phyloP scores from a whole-genome alignment of 53 echinoderm and acorn worm species.

The Pentamera pediparva region DNA sequence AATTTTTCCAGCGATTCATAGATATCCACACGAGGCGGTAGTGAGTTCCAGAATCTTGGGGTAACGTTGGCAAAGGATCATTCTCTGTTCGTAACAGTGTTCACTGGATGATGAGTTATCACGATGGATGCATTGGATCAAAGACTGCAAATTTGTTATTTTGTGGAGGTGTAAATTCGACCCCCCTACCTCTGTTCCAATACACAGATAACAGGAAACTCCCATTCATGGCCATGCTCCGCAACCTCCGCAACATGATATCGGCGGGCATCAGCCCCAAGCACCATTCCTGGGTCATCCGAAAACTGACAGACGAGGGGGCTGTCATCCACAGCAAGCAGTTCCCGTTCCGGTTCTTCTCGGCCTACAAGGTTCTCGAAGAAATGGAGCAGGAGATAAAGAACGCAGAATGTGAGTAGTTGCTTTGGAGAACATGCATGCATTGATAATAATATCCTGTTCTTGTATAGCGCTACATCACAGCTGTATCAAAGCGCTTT shows the following conservation, averaged over 20 bases:
- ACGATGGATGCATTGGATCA: no score
- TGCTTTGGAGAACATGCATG: not conserved
- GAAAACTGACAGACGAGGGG: constrained; percentile 65
- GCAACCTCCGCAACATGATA: constrained; percentile 96
- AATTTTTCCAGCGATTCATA: no score
- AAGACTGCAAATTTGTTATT: no score
- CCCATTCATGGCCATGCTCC: constrained; percentile 98
- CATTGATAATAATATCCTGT: not conserved
- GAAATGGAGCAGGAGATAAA: constrained; percentile 46
- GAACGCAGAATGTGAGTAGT: constrained; percentile 29
- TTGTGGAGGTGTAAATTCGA: no score
- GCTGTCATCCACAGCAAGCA: constrained; percentile 92
- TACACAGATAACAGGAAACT: constrained; percentile 86
- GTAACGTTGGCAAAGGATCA: no score
- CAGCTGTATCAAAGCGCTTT: no score
- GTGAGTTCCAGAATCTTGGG: no score
- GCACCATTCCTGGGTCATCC: constrained; percentile 75
- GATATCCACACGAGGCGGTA: no score
- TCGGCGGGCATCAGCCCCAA: constrained; percentile 71
- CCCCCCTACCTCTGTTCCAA: no score
- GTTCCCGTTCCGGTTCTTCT: constrained; percentile 95
- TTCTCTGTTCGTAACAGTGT: no score
- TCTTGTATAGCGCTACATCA: no score
- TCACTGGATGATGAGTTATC: no score
- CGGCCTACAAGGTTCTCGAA: constrained; percentile 79